Evolutionary conservation across 1,140 invertebrate species (phyloP), one percentile per base, ranked within the genome.

Genomic region (Aphaenogaster floridana): DNA sequence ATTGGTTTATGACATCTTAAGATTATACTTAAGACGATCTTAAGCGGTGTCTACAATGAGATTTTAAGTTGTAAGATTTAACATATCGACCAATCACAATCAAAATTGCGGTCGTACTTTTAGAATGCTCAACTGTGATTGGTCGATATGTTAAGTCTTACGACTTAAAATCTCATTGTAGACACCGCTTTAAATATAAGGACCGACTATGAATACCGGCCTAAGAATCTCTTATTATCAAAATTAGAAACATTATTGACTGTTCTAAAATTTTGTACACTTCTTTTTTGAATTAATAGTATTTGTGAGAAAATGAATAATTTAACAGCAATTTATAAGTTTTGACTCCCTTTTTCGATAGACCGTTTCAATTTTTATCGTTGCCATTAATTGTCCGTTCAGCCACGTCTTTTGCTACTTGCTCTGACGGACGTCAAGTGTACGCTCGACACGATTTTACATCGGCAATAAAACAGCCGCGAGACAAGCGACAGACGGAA

Each of bases 401-500:
- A 9, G 28, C 8, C 15, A 42, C n/a, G 72, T 77, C 1, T 21
- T 66, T 21, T 68, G 15, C 17, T 39, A 39, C 17, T 79, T 45
- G 28, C 45, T 34, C 17, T 13, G 59, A 79, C 9, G 11, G 11
- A 48, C 28, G 17, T n/a, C 45, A 48, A 79, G 45, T 9, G 45
- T 8, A 79, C 17, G 21, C 11, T 66, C 11, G 34, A 61, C 59
- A 52, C 17, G 45, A 78, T 69, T 88, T 63, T 13, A 61, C 8
- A 50, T 50, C 34, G 15, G 42, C 17, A 45, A 66, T 69, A 61
- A 66, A 71, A 71, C 66, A 57, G 1, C 15, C 3, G 9, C 45
- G 48, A 72, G 59, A 78, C 64, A 88, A 59, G 36, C 52, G 28
- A 21, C 34, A 76, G 79, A 83, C 66, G 15, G 52, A 48, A 83